phyloP scores from a whole-genome alignment of 2,113 vertebrate species.

The Pelecanus crispus region DNA sequence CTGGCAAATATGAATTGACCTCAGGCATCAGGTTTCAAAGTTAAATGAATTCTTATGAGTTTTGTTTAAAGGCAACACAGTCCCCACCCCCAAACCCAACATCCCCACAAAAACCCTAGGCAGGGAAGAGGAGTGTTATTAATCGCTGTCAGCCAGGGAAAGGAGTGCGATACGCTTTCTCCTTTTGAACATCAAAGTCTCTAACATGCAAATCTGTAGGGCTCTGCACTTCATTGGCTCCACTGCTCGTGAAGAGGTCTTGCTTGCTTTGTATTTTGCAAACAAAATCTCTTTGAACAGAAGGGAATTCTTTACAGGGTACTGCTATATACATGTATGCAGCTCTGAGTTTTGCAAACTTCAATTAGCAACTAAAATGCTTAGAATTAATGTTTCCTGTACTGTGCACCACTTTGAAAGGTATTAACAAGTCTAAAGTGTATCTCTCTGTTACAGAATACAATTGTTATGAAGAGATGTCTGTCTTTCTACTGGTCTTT shows the following conservation, averaged over 20 bases:
- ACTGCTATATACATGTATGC: fast-evolving
- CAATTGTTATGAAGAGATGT: fast-evolving
- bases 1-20: neutral
- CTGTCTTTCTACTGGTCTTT: neutral
- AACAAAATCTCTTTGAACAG: neutral
- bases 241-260: fast-evolving
- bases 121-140: neutral
- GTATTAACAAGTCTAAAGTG: fast-evolving
- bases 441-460: neutral
- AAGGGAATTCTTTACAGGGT: neutral
- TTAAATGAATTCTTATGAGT: neutral
- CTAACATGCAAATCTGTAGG: fast-evolving
- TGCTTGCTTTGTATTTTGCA: neutral
- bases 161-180: fast-evolving
- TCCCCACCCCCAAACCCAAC: fast-evolving
- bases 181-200: neutral
- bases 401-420: fast-evolving
- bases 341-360: neutral
- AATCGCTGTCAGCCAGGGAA: neutral
- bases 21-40: fast-evolving
- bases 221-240: neutral
- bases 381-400: neutral
- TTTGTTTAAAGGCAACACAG: neutral
- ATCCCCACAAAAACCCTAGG: no score
- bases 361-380: fast-evolving